These are phyloP conservation scores for Drosophila putrida DNA, from an alignment of 2,888 invertebrate species.

Conservation along the genomic window DNA sequence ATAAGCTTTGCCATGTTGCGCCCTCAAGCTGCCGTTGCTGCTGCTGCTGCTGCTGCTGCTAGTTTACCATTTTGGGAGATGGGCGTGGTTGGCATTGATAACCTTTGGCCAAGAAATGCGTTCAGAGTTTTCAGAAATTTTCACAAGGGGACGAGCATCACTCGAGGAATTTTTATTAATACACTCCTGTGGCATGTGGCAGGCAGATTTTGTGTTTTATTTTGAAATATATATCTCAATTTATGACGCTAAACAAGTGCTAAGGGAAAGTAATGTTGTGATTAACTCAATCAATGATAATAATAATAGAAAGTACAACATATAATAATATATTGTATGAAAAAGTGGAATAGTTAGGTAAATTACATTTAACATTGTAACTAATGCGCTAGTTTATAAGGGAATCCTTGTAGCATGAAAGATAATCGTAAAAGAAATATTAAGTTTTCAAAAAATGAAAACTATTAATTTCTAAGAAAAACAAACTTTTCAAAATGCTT, in stretches of 20 bases:
- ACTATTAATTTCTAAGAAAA: no score
- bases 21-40: slow-evolving; percentile 5
- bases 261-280: not conserved
- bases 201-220: slow-evolving; percentile 1
- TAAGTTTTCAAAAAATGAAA: no score
- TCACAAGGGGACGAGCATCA: not conserved
- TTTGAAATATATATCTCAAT: slow-evolving; percentile 18
- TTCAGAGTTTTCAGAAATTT: slow-evolving; percentile 30
- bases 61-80: not conserved
- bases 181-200: slow-evolving; percentile 36
- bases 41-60: slow-evolving; percentile 9
- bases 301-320: no score
- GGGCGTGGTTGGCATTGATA: slow-evolving; percentile 41
- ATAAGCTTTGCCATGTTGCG: slow-evolving; percentile 36
- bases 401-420: no score
- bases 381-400: no score
- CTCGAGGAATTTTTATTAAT: slow-evolving; percentile 52
- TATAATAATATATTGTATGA: no score
- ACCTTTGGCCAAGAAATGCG: slow-evolving; percentile 25
- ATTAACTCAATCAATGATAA: not conserved
- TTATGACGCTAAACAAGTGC: not conserved
- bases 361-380: no score
- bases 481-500: no score
- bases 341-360: no score
- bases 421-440: no score